These are phyloP conservation scores for Andrena dorsata DNA, from an alignment of 2,888 invertebrate species.

Conservation along the genomic window DNA sequence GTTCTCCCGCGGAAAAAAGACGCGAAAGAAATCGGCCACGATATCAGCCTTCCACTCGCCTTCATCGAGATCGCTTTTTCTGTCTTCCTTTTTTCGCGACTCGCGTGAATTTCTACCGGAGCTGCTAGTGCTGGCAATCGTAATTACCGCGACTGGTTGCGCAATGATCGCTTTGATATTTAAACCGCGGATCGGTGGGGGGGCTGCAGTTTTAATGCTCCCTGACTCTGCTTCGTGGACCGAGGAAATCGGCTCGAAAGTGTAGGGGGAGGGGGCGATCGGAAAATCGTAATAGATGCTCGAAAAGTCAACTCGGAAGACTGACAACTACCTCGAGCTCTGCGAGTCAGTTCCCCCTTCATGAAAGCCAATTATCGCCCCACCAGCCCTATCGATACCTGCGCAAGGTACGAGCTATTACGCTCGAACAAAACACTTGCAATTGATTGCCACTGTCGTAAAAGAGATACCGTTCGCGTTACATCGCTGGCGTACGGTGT, in stretches of 20 bases:
- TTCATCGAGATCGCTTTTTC: slow-evolving; percentile 5
- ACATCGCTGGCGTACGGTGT: not conserved
- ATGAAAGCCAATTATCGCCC: slow-evolving; percentile 26
- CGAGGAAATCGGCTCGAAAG: too few relatives aligned
- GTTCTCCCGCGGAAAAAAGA: too few relatives aligned
- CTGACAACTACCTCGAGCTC: too few relatives aligned
- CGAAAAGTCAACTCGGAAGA: too few relatives aligned
- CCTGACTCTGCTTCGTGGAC: not conserved
- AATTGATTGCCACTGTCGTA: not conserved
- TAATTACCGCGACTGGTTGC: slow-evolving; percentile 31
- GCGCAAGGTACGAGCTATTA: too few relatives aligned
- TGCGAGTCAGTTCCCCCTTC: not conserved
- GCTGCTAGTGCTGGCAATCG: slow-evolving; percentile 10
- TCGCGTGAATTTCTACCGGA: not conserved
- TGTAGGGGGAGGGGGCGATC: too few relatives aligned
- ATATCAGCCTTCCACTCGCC: slow-evolving; percentile 26
- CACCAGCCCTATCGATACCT: too few relatives aligned
- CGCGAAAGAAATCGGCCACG: not conserved
- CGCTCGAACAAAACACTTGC: not conserved
- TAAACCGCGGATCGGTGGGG: not conserved
- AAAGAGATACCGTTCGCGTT: not conserved
- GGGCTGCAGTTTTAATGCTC: not conserved
- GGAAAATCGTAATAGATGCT: too few relatives aligned
- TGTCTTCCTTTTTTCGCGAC: not conserved
- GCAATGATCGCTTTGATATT: slow-evolving; percentile 30